These are phyloP conservation scores for Meloidogyne chitwoodi DNA, from an alignment of 1,140 invertebrate genomes.

Conservation along the genomic window DNA sequence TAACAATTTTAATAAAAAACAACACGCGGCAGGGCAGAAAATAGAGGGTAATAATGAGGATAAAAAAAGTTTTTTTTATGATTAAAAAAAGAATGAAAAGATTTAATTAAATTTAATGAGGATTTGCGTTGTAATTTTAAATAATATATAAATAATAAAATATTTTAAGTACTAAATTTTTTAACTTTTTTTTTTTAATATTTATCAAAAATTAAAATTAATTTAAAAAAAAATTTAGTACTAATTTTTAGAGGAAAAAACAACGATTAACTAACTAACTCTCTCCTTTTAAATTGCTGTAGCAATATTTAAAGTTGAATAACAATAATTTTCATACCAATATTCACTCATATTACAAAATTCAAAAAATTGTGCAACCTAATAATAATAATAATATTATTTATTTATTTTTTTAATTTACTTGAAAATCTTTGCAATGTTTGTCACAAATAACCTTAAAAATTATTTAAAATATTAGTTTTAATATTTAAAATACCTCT, in stretches of 20 bases:
- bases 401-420: background rate
- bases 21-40: background rate
- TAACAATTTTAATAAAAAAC: background rate
- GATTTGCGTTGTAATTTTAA: background rate
- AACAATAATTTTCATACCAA: conserved; percentile 15
- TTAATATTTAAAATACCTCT: conserved; percentile 18
- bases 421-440: conserved; percentile 15
- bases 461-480: background rate
- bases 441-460: conserved; percentile 19
- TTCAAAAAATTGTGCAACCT: conserved; percentile 28
- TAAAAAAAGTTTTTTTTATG: background rate
- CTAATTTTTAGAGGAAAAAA: no score
- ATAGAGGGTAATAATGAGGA: background rate
- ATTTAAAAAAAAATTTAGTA: no score
- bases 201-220: no score
- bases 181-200: background rate
- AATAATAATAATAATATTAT: background rate
- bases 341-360: conserved; percentile 28
- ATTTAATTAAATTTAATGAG: background rate
- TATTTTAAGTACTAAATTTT: background rate
- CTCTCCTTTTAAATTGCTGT: background rate
- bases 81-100: background rate
- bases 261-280: background rate
- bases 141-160: background rate
- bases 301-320: conserved; percentile 1